Evolutionary conservation across 1,140 invertebrate genomes (phyloP), one percentile per base, ranked within the genome.

Genomic region (Neelides sp.): DNA sequence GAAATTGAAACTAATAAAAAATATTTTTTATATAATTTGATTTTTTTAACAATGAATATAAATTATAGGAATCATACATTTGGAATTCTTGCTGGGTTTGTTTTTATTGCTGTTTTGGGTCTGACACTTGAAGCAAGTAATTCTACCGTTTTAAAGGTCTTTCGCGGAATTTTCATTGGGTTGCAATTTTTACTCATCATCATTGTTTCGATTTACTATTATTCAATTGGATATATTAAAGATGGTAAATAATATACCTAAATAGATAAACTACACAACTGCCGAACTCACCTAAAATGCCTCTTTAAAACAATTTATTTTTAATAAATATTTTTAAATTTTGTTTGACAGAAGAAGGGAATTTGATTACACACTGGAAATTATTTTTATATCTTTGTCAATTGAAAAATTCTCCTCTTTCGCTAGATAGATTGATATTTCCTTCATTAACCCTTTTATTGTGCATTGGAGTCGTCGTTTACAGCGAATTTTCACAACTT

Each of bases 61-160:
- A n/a, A 17, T 45, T 22, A 2, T 23, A 60, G 58, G 13, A 45
- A 57, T 17, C 49, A 57, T 17, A 52, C 52, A n/a, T 57, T 60
- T 37, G 43, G 17, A 0, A 54, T 60, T 36, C 32, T 60, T 2
- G 55, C 52, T 27, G 52, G 39, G 3, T 48, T 57, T 17, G 46
- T 55, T 1, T 7, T 49, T 4, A 22, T 53, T 19, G 51, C 58
- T 12, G 54, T 57, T 13, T 15, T 49, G 10, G 58, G 54, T 1
- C 50, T 60, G 0, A n/a, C 55, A 15, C 40, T 60, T 34, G 58
- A 60, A 50, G 8, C 24, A 53, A 32, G 39, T 4, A 23, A 4
- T 8, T 27, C 37, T 12, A 19, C 1, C 10, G 2, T 43, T 41
- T 15, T 41, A n/a, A 3, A 17, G 17, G 22, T 46, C 26, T 59